Evolutionary conservation across 2,888 invertebrate species (phyloP), one percentile per base, ranked within the genome.

Genomic region (Leucoma salicis): DNA sequence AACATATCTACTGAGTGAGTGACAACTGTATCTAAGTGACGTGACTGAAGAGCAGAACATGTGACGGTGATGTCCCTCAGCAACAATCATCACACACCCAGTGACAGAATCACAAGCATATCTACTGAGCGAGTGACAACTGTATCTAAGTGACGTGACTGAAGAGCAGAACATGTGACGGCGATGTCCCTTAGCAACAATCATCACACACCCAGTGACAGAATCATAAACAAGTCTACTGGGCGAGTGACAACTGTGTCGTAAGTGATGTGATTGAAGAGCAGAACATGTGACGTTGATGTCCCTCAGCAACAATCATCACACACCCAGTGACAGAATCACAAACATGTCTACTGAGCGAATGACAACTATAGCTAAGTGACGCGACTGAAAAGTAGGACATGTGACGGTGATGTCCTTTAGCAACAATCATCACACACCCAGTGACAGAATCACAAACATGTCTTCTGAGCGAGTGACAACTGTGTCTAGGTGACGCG

Each of bases 21-120:
- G 39, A 39, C 33, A 6, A 14, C 32, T 33, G 10, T 11, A 5
- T 6, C 14, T 13, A 1, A 14, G 14, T 14, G 16, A 37, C 14
- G 25, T 10, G 12, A 27, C n/a, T 27, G 27, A 27, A n/a, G 27
- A 27, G n/a, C 12, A 27, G 27, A 21, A 21, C 21, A 21, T 8
- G 8, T 8, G 21, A 21, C 8, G 21, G 7, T 21, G 21, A 1
- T 10, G 27, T 11, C 27, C 2, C n/a, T 33, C 35, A 15, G 14
- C 28, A 11, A 11, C 11, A 38, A 33, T 31, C 25, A 40, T 39
- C 34, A 35, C 37, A 31, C 24, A 18, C 36, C 36, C 40, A 52
- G 54, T 55, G 54, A 53, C 45, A 51, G 39, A 21, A 25, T 32
- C n/a, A 8, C 7, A 6, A 28, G 35, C 38, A 21, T 46, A 35